Evolutionary conservation across 2,113 vertebrate species (phyloP).

Genomic region (Heptranchias perlo): DNA sequence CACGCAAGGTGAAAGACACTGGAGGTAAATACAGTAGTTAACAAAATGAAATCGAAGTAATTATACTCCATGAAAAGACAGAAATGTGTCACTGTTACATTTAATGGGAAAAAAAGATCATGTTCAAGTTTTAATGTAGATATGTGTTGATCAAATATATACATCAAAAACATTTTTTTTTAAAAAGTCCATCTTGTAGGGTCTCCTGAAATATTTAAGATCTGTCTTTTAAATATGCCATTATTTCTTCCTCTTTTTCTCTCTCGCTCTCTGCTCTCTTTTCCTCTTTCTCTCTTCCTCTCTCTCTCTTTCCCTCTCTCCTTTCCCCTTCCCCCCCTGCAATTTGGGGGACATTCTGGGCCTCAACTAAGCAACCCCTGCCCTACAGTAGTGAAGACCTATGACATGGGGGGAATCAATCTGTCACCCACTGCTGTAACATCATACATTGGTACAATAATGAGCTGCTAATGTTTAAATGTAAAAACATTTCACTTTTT

Average conservation of each 20-base stretch:
- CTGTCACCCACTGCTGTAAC: neutral
- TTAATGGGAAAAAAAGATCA: neutral
- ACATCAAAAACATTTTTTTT: neutral
- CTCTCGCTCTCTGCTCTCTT: too few species aligned
- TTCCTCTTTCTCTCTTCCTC: too few species aligned
- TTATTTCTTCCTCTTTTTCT: neutral
- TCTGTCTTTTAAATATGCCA: neutral
- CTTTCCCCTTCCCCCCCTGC: too few species aligned
- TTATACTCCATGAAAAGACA: neutral
- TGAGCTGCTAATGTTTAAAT: neutral
- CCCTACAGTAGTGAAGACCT: neutral
- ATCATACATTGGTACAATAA: neutral
- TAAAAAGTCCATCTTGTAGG: neutral
- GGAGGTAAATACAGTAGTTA: conserved; percentile 49
- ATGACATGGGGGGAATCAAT: neutral
- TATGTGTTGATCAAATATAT: neutral
- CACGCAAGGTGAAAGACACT: conserved; percentile 73
- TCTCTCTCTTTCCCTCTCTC: too few species aligned
- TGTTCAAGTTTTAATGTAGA: neutral
- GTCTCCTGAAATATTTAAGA: neutral
- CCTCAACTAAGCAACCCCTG: neutral
- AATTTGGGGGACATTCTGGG: too few species aligned
- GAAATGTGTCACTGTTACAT: neutral
- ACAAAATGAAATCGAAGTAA: conserved; percentile 43
- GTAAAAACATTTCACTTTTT: neutral